Evolutionary conservation across 2,797 vertebrate genomes (phyloP).

Genomic region (Helostoma temminkii): DNA sequence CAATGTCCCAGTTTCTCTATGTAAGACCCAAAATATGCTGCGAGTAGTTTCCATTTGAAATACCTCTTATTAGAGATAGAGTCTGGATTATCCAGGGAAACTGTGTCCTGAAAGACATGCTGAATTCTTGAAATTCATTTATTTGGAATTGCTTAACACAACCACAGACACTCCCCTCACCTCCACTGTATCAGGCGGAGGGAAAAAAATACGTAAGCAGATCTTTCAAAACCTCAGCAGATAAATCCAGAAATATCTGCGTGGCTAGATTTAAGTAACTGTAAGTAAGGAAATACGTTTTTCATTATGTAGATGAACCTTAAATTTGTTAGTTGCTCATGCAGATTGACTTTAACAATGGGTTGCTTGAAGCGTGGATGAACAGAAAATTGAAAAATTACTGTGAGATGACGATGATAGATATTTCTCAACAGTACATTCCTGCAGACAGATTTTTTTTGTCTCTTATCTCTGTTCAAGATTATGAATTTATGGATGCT

Average conservation of each 20-base stretch:
- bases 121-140: not conserved
- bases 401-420: constrained; percentile 33
- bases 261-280: not conserved
- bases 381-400: constrained; percentile 34
- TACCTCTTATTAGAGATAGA: not conserved
- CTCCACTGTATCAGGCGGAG: constrained; percentile 1
- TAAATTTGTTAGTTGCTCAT: constrained; percentile 63
- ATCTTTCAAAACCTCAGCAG: constrained; percentile 22
- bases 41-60: constrained; percentile 1
- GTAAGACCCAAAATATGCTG: not conserved
- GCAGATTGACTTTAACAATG: constrained; percentile 46
- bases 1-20: not conserved
- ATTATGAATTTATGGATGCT: constrained; percentile 58
- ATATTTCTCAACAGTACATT: constrained; percentile 50
- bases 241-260: constrained; percentile 38
- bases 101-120: not conserved
- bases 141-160: not conserved
- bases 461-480: constrained; percentile 40
- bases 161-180: constrained; percentile 16
- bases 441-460: constrained; percentile 45
- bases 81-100: constrained; percentile 3
- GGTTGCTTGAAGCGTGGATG: constrained; percentile 53
- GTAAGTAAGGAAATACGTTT: constrained; percentile 12
- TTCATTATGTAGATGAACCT: constrained; percentile 16
- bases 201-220: not conserved